A percentile compares a stretch with the other conserved stretches of the same genome.
These are phyloP conservation scores for Pristionchus fissidentatus DNA, from an alignment of 2,888 invertebrate genomes.

Conservation along the genomic window DNA sequence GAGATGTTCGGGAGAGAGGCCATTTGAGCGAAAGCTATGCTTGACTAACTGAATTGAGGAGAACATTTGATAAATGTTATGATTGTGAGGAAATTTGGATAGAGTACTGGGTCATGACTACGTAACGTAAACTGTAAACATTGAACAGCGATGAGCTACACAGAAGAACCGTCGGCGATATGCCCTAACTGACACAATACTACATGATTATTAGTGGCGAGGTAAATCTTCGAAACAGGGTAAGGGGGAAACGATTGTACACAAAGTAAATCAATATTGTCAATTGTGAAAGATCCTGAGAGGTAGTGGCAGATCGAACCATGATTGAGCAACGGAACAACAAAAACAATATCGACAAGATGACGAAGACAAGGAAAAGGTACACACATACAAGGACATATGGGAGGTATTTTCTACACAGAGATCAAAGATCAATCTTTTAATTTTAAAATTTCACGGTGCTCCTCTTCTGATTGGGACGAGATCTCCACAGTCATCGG, in stretches of 20 bases:
- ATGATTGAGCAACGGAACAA: not conserved
- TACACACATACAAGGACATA: not conserved
- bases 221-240: not conserved
- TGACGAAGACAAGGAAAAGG: not conserved
- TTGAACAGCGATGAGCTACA: not conserved
- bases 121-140: constrained; percentile 42
- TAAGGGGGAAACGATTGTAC: constrained; percentile 6
- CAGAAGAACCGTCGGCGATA: not conserved
- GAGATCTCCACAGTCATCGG: constrained; percentile 37
- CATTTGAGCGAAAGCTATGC: constrained; percentile 22
- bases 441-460: not conserved
- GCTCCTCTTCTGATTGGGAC: constrained; percentile 32
- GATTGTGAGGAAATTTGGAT: not conserved
- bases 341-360: not conserved
- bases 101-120: not conserved
- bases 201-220: too few species aligned
- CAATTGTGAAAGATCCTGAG: not conserved
- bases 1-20: not conserved
- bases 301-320: not conserved
- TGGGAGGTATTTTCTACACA: not conserved
- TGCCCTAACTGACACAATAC: not conserved
- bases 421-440: not conserved
- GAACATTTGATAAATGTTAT: not conserved
- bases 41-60: not conserved
- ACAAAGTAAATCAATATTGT: not conserved